Percentiles rank a stretch among this genome's conserved stretches.
These are phyloP conservation scores for Drosophila falleni DNA, from an alignment of 2,888 invertebrate species.

Conservation along the genomic window DNA sequence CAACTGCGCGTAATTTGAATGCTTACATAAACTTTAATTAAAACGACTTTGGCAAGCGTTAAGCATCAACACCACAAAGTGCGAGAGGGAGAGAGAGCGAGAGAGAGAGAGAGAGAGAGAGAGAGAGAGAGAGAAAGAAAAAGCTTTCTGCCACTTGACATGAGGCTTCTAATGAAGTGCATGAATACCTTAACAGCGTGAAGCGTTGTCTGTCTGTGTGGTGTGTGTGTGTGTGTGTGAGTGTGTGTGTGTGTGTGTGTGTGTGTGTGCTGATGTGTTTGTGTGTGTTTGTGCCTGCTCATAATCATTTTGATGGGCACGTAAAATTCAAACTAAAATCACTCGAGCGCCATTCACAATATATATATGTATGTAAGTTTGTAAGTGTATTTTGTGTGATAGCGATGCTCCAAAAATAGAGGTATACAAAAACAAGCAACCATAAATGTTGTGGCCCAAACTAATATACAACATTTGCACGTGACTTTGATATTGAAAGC, in stretches of 20 bases:
- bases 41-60: constrained; percentile 64
- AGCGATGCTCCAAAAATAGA: constrained; percentile 29
- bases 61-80: constrained; percentile 48
- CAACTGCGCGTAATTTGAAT: constrained; percentile 65
- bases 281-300: constrained; percentile 39
- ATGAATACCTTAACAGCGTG: constrained; percentile 68
- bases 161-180: constrained; percentile 72
- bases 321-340: constrained; percentile 76
- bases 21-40: constrained; percentile 73
- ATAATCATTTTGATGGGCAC: constrained; percentile 78
- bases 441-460: constrained; percentile 46
- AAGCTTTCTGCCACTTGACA: constrained; percentile 53
- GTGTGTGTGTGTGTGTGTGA: constrained; percentile 5
- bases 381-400: neutral
- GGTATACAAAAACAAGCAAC: constrained; percentile 25
- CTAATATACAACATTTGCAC: constrained; percentile 75
- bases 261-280: constrained; percentile 11
- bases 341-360: constrained; percentile 56
- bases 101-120: neutral
- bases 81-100: neutral
- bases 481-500: constrained; percentile 76
- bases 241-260: constrained; percentile 10
- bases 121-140: neutral
- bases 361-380: constrained; percentile 12
- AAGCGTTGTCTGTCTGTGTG: constrained; percentile 17